Evolutionary conservation across 1,140 invertebrate species (phyloP).

Genomic region (Pinna nobilis): DNA sequence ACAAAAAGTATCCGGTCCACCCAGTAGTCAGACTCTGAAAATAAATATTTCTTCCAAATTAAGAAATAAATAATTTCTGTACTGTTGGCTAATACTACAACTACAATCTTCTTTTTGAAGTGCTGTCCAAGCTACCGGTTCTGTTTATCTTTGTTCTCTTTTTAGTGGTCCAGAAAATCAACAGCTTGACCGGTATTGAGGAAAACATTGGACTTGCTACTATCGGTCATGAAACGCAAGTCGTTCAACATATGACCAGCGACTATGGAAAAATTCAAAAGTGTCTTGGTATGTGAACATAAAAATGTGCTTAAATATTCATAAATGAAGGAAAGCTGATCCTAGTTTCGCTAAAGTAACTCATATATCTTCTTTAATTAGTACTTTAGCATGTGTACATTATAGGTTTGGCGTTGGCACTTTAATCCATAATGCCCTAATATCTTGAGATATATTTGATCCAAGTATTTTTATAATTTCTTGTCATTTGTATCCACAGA

Average conservation of each 20-base stretch:
- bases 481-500: neutral
- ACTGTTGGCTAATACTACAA: too few relatives aligned
- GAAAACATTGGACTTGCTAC: conserved; percentile 16
- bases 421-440: neutral
- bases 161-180: neutral
- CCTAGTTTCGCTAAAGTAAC: too few relatives aligned
- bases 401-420: neutral
- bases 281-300: neutral
- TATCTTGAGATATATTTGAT: neutral
- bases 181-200: neutral
- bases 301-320: too few relatives aligned
- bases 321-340: too few relatives aligned
- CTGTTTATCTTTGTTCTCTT: neutral
- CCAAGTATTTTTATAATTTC: neutral
- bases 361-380: too few relatives aligned
- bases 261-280: conserved; percentile 2
- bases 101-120: too few relatives aligned
- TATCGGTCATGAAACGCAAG: conserved; percentile 5
- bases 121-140: too few relatives aligned
- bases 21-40: too few relatives aligned
- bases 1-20: too few relatives aligned
- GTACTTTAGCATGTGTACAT: too few relatives aligned
- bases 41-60: too few relatives aligned
- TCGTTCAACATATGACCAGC: conserved; percentile 16
- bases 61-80: too few relatives aligned